These are phyloP conservation scores for Chymomyza amoena DNA, from an alignment of 2,888 invertebrate species.

Conservation along the genomic window DNA sequence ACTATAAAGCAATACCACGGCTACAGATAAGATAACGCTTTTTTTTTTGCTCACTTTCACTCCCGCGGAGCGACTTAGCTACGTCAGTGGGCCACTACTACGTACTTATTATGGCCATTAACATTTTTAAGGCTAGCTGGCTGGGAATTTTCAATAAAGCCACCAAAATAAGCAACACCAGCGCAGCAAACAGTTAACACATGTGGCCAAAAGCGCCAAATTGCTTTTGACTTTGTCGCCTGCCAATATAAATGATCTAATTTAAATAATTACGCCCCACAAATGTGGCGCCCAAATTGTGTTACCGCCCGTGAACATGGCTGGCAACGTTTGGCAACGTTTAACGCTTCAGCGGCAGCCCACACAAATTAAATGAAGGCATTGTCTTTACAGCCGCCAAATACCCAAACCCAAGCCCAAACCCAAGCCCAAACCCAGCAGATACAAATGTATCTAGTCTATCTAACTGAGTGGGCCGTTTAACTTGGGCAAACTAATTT, in stretches of 20 bases:
- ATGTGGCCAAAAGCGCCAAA: conserved; percentile 19
- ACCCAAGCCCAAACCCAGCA: neutral
- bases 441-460: neutral
- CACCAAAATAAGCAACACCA: neutral
- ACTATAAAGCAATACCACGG: conserved; percentile 11
- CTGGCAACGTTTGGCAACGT: conserved; percentile 9
- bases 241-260: conserved; percentile 72
- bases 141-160: neutral
- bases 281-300: conserved; percentile 48
- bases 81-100: neutral
- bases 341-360: conserved; percentile 51
- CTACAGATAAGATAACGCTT: conserved; percentile 31
- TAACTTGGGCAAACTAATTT: neutral
- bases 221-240: conserved; percentile 18
- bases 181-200: neutral
- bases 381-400: neutral
- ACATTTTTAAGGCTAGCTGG: conserved; percentile 54
- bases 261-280: conserved; percentile 72
- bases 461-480: neutral
- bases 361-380: conserved; percentile 16
- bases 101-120: conserved; percentile 37
- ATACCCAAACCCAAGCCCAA: neutral
- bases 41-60: conserved; percentile 62
- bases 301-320: conserved; percentile 18
- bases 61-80: conserved; percentile 19